phyloP scores from a whole-genome alignment of 2,797 vertebrate species.

The Antennarius maculatus region DNA sequence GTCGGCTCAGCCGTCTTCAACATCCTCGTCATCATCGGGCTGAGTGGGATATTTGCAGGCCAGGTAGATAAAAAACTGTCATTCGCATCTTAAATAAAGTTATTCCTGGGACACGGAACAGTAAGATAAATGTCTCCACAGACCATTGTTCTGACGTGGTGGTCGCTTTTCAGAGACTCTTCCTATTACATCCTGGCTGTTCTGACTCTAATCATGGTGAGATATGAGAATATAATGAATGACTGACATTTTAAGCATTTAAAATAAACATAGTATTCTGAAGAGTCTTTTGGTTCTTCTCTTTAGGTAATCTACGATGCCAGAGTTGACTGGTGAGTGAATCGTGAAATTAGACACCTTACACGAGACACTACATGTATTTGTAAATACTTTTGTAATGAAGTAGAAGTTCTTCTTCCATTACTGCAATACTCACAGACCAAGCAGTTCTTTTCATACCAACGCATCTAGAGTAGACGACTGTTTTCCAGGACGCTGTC shows the following conservation, averaged over 20 bases:
- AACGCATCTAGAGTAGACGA: neutral
- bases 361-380: no score
- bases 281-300: neutral
- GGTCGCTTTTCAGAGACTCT: slow-evolving; percentile 84
- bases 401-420: no score
- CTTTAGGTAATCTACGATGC: slow-evolving; percentile 83
- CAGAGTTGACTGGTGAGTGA: slow-evolving; percentile 82
- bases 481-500: no score
- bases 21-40: slow-evolving; percentile 84
- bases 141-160: slow-evolving; percentile 83
- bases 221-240: slow-evolving; percentile 10
- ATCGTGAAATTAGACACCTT: neutral
- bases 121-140: slow-evolving; percentile 37
- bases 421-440: neutral
- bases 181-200: slow-evolving; percentile 83
- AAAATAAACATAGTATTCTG: neutral
- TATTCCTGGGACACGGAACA: neutral
- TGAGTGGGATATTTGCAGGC: slow-evolving; percentile 83
- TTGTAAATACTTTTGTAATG: neutral
- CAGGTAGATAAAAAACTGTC: slow-evolving; percentile 61
- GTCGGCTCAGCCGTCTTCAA: slow-evolving; percentile 86
- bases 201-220: slow-evolving; percentile 82
- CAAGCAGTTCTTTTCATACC: neutral
- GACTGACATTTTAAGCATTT: neutral
- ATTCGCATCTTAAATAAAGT: neutral